Percentiles rank a stretch among this genome's conserved stretches.
Conservation (phyloP, 1,140 invertebrate genomes). For the Littorina saxatilis region DNA sequence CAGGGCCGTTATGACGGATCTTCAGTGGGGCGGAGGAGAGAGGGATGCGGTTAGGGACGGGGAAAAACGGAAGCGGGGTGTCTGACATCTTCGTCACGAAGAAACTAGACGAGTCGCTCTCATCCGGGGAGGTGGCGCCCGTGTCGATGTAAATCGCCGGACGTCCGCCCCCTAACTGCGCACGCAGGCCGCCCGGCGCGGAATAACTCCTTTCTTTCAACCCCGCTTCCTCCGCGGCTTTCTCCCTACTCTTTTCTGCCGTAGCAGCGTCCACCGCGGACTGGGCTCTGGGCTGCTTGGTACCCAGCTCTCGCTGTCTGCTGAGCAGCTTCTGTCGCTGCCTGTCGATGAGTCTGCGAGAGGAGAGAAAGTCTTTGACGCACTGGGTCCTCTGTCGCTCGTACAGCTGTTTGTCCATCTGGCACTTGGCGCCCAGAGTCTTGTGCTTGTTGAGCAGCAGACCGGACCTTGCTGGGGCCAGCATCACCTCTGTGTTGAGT, state of each 20-base stretch:
- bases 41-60: neutral
- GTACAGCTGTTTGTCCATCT: slow-evolving; percentile 48
- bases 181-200: neutral
- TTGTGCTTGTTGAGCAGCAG: slow-evolving; percentile 64
- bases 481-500: slow-evolving; percentile 62
- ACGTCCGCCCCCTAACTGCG: neutral
- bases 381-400: slow-evolving; percentile 49
- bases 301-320: slow-evolving; percentile 38
- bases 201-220: slow-evolving; percentile 14
- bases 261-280: neutral
- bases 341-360: slow-evolving; percentile 55
- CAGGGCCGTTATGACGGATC: neutral
- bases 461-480: slow-evolving; percentile 47
- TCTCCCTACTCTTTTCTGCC: neutral
- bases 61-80: slow-evolving; percentile 17
- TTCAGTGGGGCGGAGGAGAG: slow-evolving; percentile 3
- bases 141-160: slow-evolving; percentile 15
- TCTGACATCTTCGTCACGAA: neutral
- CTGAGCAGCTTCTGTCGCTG: slow-evolving; percentile 37
- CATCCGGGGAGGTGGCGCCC: neutral
- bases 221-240: neutral
- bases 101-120: slow-evolving; percentile 7
- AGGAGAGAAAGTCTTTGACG: slow-evolving; percentile 51
- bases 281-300: neutral
- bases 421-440: slow-evolving; percentile 50